phyloP scores from a whole-genome alignment of 2,113 vertebrate species.

The Tetraodon nigroviridis region DNA sequence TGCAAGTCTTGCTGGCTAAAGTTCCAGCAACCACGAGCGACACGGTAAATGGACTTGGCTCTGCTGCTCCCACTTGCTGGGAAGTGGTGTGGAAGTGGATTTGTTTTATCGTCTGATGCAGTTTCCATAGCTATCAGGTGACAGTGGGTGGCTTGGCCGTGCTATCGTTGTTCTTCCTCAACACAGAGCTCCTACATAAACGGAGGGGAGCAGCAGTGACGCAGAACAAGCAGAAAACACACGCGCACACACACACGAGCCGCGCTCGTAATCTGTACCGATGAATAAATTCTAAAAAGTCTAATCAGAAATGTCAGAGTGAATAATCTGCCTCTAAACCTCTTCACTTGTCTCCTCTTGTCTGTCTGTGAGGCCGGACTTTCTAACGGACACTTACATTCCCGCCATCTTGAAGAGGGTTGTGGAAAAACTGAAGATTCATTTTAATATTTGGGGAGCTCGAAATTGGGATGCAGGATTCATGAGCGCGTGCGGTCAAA shows the following conservation, averaged over 20 bases:
- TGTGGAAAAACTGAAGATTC: no score
- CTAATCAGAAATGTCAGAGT: slow-evolving; percentile 20
- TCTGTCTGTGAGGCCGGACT: slow-evolving; percentile 3
- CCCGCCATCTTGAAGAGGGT: no score
- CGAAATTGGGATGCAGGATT: slow-evolving; percentile 20
- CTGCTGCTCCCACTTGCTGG: neutral
- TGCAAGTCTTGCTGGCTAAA: slow-evolving; percentile 1
- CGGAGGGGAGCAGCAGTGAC: slow-evolving; percentile 49
- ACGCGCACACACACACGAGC: slow-evolving; percentile 19
- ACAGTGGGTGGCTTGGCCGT: slow-evolving; percentile 39
- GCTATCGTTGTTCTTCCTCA: slow-evolving; percentile 28
- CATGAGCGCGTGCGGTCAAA: slow-evolving; percentile 37
- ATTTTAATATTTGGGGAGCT: neutral
- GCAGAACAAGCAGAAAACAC: slow-evolving; percentile 40
- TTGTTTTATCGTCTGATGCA: slow-evolving; percentile 38
- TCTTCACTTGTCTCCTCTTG: slow-evolving; percentile 5
- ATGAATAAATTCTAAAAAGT: slow-evolving; percentile 11
- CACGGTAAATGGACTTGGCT: slow-evolving; percentile 15
- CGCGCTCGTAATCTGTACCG: neutral
- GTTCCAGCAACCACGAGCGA: slow-evolving; percentile 16
- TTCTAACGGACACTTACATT: no score
- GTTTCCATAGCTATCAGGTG: slow-evolving; percentile 53
- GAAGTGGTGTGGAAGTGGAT: slow-evolving; percentile 7
- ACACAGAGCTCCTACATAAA: slow-evolving; percentile 47
- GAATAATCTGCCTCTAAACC: slow-evolving; percentile 26